phyloP scores from a whole-genome alignment of 2,797 vertebrate species.

The Decapterus maruadsi region DNA sequence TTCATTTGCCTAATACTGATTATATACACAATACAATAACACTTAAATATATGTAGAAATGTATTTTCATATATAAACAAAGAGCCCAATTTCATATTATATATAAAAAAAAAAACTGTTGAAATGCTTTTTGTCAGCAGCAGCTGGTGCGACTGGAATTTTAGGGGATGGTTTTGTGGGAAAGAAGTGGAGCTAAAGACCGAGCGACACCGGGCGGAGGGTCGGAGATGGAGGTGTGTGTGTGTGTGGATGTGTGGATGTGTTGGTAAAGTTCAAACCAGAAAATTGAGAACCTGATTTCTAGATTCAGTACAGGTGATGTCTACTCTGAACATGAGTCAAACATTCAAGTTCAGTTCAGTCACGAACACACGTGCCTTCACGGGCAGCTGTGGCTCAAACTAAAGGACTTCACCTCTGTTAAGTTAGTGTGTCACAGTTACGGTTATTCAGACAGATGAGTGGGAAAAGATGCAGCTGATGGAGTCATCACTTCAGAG shows the following conservation, averaged over 20 bases:
- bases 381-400: conserved; percentile 30
- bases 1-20: conserved; percentile 88
- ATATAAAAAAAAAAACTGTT: conserved; percentile 78
- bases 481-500: neutral
- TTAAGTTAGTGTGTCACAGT: conserved; percentile 38
- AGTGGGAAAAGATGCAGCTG: conserved; percentile 20
- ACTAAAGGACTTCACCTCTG: conserved; percentile 35
- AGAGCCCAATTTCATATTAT: conserved; percentile 65
- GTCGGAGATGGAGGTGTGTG: neutral
- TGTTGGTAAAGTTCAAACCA: conserved; percentile 29
- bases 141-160: conserved; percentile 54
- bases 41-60: conserved; percentile 86
- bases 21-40: conserved; percentile 88
- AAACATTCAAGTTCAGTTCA: conserved; percentile 54
- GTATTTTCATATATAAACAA: conserved; percentile 81
- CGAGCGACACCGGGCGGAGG: conserved; percentile 11
- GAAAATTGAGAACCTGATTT: conserved; percentile 17
- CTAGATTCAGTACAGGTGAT: conserved; percentile 52
- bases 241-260: neutral
- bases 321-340: conserved; percentile 30
- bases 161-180: conserved; percentile 23
- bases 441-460: conserved; percentile 37
- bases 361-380: conserved; percentile 33
- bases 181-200: conserved; percentile 18
- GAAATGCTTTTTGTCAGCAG: conserved; percentile 71